Base-by-base conservation (phyloP, 2,888 invertebrate species). In the Synergus gifuensis region DNA sequence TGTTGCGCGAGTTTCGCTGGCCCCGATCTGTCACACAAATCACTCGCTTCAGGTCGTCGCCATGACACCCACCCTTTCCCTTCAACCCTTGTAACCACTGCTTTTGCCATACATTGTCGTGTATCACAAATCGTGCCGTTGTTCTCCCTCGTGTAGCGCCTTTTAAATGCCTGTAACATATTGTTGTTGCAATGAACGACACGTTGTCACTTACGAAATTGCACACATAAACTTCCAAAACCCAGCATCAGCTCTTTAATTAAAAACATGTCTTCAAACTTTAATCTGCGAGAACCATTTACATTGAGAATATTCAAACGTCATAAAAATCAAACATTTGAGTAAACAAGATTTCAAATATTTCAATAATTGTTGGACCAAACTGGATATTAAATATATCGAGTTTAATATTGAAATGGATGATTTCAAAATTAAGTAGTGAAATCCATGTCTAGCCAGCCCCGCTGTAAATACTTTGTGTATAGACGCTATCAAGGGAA, bases 1-100 rank as follows among this genome's bases (percentile, higher is more conserved):
- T 83, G 85, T 79, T 79, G 82, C 85, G 79, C 84, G 86, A 86
- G 82, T 84, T 86, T 84, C 85, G 83, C 86, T 89, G 88, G 89
- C 88, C 89, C 85, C 88, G 90, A 90, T 90, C 88, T 89, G 90
- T 88, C 89, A 86, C 90, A 90, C 90, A 90, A 90, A 90, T 90
- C 90, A 90, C 86, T 84, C 85, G 78, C 78, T 83, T 83, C 82
- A 83, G 81, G 82, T 85, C 86, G 83, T 36, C 54, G 54, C 66
- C 66, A 76, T 46, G 64, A 44, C 73, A 42, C 22, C 49, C 36
- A 16, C 54, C 67, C 44, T 22, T 73, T 49, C 54, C 73, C 49
- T 73, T 9, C 64, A 18, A 40, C 66, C 42, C 18, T 16, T 69
- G 46, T 46, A 69, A 69, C 69, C 69, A 69, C 49, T 22, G 69